Conservation (phyloP, 2,888 invertebrate genomes). For the Machimus rusticus region DNA sequence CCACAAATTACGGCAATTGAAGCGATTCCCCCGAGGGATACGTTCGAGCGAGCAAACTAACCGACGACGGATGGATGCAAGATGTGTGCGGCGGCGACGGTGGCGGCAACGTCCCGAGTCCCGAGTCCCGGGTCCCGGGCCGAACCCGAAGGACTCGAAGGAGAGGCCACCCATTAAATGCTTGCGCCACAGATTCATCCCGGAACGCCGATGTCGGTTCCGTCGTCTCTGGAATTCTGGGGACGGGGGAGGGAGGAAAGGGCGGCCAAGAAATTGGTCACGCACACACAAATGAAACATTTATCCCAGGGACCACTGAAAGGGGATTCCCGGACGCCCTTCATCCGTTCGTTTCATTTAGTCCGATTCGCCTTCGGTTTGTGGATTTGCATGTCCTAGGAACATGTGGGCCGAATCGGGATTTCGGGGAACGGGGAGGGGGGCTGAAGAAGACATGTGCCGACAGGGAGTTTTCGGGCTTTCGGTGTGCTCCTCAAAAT, state of each 20-base stretch:
- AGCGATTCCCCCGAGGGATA: not conserved
- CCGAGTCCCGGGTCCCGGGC: too few relatives aligned
- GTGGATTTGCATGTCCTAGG: conserved; percentile 13
- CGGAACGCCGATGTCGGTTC: not conserved
- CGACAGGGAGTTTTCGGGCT: conserved; percentile 12
- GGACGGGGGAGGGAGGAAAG: too few relatives aligned
- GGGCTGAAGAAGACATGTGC: conserved; percentile 29
- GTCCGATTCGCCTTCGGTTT: conserved; percentile 25
- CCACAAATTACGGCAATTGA: conserved; percentile 33
- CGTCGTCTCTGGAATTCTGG: not conserved
- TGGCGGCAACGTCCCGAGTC: too few relatives aligned
- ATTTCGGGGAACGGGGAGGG: not conserved
- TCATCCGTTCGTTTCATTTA: conserved; percentile 32
- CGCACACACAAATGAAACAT: conserved; percentile 37
- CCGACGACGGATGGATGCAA: not conserved
- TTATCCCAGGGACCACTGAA: conserved; percentile 11
- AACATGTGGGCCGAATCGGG: not conserved
- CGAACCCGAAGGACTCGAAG: not conserved
- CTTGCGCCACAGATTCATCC: conserved; percentile 25
- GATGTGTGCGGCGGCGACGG: not conserved
- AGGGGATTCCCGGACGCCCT: conserved; percentile 14
- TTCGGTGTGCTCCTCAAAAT: conserved; percentile 38
- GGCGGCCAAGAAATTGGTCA: conserved; percentile 21
- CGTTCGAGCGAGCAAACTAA: not conserved
- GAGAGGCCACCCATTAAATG: conserved; percentile 30